These are phyloP conservation scores for Mormyrops attenuatus DNA, from an alignment of 2,797 vertebrate species.

Conservation along the genomic window DNA sequence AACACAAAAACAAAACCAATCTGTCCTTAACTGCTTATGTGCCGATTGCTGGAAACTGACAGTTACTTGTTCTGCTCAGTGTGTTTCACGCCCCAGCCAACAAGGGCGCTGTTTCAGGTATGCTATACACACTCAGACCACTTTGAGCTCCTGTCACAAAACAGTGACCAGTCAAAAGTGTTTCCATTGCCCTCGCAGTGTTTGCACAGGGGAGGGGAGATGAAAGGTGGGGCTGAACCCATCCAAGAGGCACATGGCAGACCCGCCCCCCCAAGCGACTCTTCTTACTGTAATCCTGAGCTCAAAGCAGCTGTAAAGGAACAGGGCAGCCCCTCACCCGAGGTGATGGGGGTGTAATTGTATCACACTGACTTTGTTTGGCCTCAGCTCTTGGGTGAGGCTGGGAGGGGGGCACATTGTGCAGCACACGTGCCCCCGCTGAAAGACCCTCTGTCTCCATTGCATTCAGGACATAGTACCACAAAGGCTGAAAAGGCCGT, in stretches of 20 bases:
- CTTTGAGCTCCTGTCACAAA: not conserved
- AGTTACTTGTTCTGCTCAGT: not conserved
- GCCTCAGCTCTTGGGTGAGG: conserved; percentile 21
- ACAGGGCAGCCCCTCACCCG: conserved; percentile 44
- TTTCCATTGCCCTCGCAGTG: not conserved
- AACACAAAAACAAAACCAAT: not conserved
- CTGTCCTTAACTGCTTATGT: not conserved
- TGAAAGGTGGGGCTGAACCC: conserved; percentile 22
- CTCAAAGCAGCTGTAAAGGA: conserved; percentile 57
- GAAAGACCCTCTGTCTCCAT: conserved; percentile 19
- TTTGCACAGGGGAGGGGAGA: conserved; percentile 30
- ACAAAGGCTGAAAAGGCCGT: conserved; percentile 49
- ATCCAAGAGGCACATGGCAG: conserved; percentile 7
- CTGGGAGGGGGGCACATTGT: conserved; percentile 51
- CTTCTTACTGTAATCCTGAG: conserved; percentile 39
- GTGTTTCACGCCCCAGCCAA: not conserved
- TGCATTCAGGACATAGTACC: conserved; percentile 49
- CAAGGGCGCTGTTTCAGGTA: not conserved
- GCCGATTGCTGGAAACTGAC: not conserved
- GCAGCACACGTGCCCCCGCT: conserved; percentile 53
- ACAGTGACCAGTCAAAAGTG: not conserved
- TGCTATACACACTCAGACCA: not conserved
- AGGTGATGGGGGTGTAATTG: conserved; percentile 63
- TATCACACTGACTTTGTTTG: conserved; percentile 60
- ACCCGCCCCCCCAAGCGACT: conserved; percentile 20